A percentile compares a stretch with the other conserved stretches of the same genome.
These are phyloP conservation scores for Carollia perspicillata DNA, from an alignment of 2,113 vertebrate species.

Conservation along the genomic window DNA sequence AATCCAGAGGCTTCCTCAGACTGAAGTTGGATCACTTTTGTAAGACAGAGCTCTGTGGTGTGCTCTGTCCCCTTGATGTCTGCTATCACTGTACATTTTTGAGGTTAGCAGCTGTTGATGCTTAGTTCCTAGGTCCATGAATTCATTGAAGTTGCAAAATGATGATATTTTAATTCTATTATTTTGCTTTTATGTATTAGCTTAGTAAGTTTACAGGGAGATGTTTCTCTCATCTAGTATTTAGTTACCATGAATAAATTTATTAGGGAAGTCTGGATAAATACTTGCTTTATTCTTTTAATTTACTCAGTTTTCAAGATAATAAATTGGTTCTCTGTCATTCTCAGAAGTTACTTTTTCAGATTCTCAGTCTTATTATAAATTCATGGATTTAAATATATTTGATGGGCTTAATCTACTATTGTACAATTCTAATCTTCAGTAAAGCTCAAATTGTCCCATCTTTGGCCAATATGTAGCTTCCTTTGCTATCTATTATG, in stretches of 20 bases:
- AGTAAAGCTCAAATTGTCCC: neutral
- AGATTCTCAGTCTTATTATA: neutral
- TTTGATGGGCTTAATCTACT: neutral
- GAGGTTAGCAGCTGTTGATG: neutral
- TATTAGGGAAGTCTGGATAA: neutral
- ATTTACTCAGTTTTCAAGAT: neutral
- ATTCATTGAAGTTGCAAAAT: neutral
- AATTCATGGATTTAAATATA: neutral
- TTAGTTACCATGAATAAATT: neutral
- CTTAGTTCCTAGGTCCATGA: neutral
- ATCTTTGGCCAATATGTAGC: neutral
- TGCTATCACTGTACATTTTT: neutral
- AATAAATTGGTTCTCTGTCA: neutral
- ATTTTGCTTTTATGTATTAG: neutral
- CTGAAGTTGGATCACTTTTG: neutral
- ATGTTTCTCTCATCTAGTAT: neutral
- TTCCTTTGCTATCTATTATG: neutral
- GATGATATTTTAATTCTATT: neutral
- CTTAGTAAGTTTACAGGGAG: neutral
- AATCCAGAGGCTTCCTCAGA: neutral
- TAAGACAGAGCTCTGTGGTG: neutral
- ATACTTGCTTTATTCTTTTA: neutral
- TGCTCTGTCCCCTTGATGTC: neutral
- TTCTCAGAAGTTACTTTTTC: neutral
- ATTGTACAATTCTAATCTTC: neutral